Base-by-base conservation (phyloP, 2,797 vertebrate species). In the Etheostoma perlongum region DNA sequence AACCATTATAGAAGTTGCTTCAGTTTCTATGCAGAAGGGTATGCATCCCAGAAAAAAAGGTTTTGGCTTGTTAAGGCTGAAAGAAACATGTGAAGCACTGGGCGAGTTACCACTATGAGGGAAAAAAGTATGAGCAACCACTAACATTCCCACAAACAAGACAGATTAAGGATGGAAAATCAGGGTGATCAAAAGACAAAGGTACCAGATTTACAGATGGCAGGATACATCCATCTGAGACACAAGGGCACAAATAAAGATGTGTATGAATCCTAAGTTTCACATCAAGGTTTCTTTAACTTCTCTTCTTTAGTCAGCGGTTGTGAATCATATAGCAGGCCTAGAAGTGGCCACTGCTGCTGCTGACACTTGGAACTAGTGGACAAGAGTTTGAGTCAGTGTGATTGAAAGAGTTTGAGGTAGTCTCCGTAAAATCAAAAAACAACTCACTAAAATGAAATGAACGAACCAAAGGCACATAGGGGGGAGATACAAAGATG, bases 391-490 rank as follows among this genome's bases (percentile, higher is more conserved):
- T 51, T 79, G 36, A 72, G 60, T 33, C 40, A 5, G 33, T 48
- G 27, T 42, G 47, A 77, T 27, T 23, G 18, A 72, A 40, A 80
- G 27, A 76, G 18, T 73, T 72, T 6, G 21, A 76, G 47, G 61
- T 23, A 36, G 42, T 55, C 40, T 47, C 19, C 4, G 1, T 46
- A 13, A 79, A 78, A 62, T 61, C 36, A 70, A 76, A 70, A 40
- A 79, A 71, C 27, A 76, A 55, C 48, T 67, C 52, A 47, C 1
- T 59, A n/a, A 76, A 72, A 84, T 78, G 46, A 80, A 67, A 63
- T 52, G 52, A 62, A 19, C 48, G 64, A 51, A 79, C 53, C 33
- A 47, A 54, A 57, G 18, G 19, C 58, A 36, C 36, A 55, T 47
- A 6, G 19, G 13, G 52, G 40, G 53, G 25, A 8, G 15, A 19